Evolutionary conservation across 2,797 vertebrate genomes (phyloP).

Genomic region (Bradypodion ventrale): DNA sequence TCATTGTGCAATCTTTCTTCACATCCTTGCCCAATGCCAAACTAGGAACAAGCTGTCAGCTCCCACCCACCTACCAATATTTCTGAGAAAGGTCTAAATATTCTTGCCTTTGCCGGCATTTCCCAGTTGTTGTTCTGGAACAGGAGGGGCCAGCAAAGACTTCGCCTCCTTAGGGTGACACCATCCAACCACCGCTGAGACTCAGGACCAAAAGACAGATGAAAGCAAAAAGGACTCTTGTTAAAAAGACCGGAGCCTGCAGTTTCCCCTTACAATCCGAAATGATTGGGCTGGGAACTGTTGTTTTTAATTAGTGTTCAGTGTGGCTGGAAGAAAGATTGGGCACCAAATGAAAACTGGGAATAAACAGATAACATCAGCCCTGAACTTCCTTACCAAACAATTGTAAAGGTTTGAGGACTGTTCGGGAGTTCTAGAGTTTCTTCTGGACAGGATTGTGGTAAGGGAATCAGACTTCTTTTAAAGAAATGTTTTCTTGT

Average conservation of each 20-base stretch:
- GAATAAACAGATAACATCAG: background rate
- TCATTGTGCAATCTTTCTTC: background rate
- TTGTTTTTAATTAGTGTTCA: conserved; percentile 8
- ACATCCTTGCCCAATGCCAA: background rate
- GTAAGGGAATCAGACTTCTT: background rate
- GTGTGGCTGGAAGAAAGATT: background rate
- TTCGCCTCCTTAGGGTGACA: background rate
- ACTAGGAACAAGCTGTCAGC: background rate
- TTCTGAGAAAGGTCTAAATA: conserved; percentile 13
- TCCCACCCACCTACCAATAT: background rate
- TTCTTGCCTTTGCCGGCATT: background rate
- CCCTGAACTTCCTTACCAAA: background rate
- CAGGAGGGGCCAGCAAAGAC: background rate
- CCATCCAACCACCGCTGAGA: conserved; percentile 4
- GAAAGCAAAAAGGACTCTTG: background rate
- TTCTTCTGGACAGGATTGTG: background rate
- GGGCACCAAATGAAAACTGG: background rate
- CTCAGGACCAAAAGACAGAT: background rate
- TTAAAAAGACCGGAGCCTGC: background rate
- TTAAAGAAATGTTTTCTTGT: background rate
- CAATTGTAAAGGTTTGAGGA: background rate
- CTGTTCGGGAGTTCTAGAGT: background rate
- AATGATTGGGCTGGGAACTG: background rate
- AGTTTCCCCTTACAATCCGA: background rate
- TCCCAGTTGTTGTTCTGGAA: conserved; percentile 15